Evolutionary conservation across 2,113 vertebrate species (phyloP).

Genomic region (Lethenteron reissneri): DNA sequence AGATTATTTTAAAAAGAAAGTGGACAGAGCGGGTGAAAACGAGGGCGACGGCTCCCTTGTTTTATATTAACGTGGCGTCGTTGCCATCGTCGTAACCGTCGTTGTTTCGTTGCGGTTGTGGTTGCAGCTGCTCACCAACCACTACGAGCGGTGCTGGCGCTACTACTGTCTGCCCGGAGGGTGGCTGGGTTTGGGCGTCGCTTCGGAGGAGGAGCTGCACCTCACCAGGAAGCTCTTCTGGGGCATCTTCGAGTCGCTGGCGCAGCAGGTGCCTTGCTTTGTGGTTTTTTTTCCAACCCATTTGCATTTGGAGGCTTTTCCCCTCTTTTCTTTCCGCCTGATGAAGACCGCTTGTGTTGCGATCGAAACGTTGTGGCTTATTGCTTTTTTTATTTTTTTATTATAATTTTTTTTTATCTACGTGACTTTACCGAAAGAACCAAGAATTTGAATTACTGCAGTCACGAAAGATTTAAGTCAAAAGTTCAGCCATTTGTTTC

Average conservation of each 20-base stretch:
- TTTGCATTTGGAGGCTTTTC: neutral
- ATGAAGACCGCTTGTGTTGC: neutral
- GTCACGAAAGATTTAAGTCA: no score
- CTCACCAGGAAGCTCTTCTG: slow-evolving; percentile 97
- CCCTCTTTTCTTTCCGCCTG: no score
- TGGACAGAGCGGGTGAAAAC: no score
- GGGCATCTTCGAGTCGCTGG: slow-evolving; percentile 89
- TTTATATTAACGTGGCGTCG: no score
- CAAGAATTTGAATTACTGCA: no score
- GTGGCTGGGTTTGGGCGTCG: slow-evolving; percentile 66
- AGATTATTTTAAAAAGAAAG: neutral
- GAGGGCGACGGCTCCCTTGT: no score
- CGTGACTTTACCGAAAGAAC: no score
- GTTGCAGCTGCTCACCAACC: slow-evolving; percentile 64
- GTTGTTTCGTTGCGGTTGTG: neutral
- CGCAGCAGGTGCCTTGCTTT: slow-evolving; percentile 46
- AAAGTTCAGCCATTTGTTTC: no score
- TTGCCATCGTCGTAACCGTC: no score
- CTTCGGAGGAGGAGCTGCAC: slow-evolving; percentile 71
- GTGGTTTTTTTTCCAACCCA: no score
- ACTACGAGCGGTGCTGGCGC: slow-evolving; percentile 96
- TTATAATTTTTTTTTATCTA: neutral
- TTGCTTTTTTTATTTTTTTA: neutral
- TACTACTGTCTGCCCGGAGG: slow-evolving; percentile 89
- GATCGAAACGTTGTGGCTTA: neutral